Conservation (phyloP, 2,888 invertebrate species). For the Dicyrtoma fusca region DNA sequence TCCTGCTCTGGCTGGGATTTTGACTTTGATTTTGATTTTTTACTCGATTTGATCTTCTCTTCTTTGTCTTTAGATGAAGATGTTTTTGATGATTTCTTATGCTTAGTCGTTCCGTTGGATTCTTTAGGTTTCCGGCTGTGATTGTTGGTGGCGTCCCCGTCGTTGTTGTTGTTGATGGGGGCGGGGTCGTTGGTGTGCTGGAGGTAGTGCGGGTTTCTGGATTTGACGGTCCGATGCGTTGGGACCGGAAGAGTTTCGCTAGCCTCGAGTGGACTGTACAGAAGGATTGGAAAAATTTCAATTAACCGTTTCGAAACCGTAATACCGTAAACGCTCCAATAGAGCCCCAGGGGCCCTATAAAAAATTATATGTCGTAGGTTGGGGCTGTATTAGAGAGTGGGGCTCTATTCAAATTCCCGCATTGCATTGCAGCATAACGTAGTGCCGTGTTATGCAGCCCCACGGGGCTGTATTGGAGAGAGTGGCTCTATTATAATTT, state of each 20-base stretch:
- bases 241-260: conserved; percentile 46
- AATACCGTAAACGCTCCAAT: too few relatives aligned
- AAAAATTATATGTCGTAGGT: too few relatives aligned
- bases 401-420: too few relatives aligned
- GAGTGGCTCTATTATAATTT: too few relatives aligned
- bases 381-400: too few relatives aligned
- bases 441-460: too few relatives aligned
- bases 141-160: conserved; percentile 1
- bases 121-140: not conserved
- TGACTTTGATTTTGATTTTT: not conserved
- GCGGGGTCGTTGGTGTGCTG: not conserved
- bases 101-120: not conserved
- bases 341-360: too few relatives aligned
- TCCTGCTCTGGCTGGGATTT: not conserved
- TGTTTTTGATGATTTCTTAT: not conserved
- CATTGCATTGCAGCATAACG: too few relatives aligned
- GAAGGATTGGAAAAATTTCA: conserved; percentile 13
- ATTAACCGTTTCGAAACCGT: too few relatives aligned
- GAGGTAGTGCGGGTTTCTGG: conserved; percentile 50
- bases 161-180: conserved; percentile 11
- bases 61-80: conserved; percentile 1
- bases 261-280: conserved; percentile 51
- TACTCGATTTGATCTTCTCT: not conserved
- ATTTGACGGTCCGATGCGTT: conserved; percentile 38
- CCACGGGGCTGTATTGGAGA: too few relatives aligned